phyloP scores from a whole-genome alignment of 2,113 vertebrate genomes.

The Columba janthina region DNA sequence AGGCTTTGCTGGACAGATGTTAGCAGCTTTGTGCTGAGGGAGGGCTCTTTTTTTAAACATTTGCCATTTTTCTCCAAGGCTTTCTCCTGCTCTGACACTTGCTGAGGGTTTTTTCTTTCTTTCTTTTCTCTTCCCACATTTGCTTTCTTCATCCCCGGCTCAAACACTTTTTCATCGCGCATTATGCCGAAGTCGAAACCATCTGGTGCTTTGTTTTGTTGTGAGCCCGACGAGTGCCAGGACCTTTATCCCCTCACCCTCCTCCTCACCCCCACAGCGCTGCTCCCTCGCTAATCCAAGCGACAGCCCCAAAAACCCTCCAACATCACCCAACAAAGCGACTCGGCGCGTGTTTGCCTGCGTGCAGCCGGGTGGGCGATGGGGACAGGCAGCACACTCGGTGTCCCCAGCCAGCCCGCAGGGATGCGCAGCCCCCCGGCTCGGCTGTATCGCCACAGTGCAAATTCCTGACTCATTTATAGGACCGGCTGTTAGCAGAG shows the following conservation, averaged over 20 bases:
- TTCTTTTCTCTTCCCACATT: not conserved
- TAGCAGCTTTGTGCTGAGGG: not conserved
- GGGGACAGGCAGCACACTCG: not conserved
- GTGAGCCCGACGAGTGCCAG: not conserved
- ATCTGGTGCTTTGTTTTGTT: constrained; percentile 58
- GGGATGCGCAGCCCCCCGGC: rapidly evolving
- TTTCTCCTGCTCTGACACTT: constrained; percentile 52
- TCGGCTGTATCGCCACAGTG: rapidly evolving
- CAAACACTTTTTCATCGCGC: not conserved
- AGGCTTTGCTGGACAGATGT: constrained; percentile 56
- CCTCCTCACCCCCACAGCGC: rapidly evolving
- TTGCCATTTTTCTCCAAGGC: constrained; percentile 45
- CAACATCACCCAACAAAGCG: not conserved
- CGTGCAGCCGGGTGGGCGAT: rapidly evolving
- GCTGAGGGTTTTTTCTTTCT: not conserved
- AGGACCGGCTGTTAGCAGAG: not conserved
- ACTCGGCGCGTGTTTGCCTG: rapidly evolving
- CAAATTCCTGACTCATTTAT: not conserved
- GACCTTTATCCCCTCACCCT: constrained; percentile 19
- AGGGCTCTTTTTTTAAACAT: constrained; percentile 5
- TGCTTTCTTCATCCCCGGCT: not conserved
- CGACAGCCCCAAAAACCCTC: not conserved
- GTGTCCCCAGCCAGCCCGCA: not conserved
- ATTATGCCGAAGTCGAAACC: constrained; percentile 40
- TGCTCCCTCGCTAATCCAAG: not conserved